Evolutionary conservation across 2,797 vertebrate species (phyloP).

Genomic region (Pseudochromis fuscus): DNA sequence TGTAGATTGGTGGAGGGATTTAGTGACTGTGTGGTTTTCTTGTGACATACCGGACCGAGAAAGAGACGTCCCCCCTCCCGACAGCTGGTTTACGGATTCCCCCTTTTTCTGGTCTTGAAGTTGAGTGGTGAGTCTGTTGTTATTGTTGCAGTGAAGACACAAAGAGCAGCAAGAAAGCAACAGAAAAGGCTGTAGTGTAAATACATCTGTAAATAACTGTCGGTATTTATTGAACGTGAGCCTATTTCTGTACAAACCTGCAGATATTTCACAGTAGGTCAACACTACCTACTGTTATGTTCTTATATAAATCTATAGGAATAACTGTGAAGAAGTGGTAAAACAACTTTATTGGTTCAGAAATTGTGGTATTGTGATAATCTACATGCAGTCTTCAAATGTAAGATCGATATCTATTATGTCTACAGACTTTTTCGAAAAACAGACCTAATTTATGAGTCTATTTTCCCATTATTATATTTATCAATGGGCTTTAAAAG

Average conservation of each 20-base stretch:
- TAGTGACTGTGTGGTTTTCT: slow-evolving; percentile 12
- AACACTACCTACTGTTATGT: not conserved
- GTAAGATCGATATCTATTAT: not conserved
- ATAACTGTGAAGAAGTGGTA: not conserved
- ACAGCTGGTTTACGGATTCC: slow-evolving; percentile 72
- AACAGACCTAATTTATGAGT: not conserved
- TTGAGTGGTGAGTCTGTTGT: slow-evolving; percentile 75
- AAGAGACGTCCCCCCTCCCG: slow-evolving; percentile 39
- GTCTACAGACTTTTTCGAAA: not conserved
- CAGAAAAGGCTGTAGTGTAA: not conserved
- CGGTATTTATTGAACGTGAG: not conserved
- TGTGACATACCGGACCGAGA: slow-evolving; percentile 51
- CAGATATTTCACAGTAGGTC: not conserved
- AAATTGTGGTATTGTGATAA: not conserved
- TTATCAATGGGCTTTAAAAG: not conserved
- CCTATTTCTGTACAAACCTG: not conserved
- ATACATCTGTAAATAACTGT: not conserved
- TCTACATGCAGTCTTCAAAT: not conserved
- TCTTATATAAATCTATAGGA: not conserved
- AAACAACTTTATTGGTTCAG: not conserved
- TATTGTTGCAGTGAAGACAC: slow-evolving; percentile 31
- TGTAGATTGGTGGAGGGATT: slow-evolving; percentile 4
- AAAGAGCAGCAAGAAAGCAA: not conserved
- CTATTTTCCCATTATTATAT: not conserved
- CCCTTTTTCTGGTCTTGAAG: slow-evolving; percentile 62